These are phyloP conservation scores for Lerema accius DNA, from an alignment of 1,140 invertebrate species.

Conservation along the genomic window DNA sequence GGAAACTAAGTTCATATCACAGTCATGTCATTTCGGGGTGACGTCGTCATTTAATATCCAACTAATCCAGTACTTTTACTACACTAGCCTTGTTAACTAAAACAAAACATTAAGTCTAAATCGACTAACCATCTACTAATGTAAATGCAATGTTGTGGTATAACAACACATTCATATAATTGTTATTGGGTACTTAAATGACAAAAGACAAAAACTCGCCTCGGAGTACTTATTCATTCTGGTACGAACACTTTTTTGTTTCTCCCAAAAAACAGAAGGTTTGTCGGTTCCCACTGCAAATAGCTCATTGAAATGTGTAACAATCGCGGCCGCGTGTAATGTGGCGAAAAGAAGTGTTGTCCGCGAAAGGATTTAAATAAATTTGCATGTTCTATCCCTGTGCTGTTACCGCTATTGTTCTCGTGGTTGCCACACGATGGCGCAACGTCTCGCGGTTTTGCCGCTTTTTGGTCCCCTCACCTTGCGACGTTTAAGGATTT, in stretches of 20 bases:
- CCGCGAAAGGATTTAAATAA: slow-evolving; percentile 41
- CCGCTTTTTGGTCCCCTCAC: slow-evolving; percentile 16
- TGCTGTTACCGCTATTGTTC: slow-evolving; percentile 33
- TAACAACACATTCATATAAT: neutral
- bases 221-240: neutral
- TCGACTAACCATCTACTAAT: too few relatives aligned
- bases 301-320: slow-evolving; percentile 16
- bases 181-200: neutral
- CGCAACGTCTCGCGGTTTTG: slow-evolving; percentile 25
- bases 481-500: slow-evolving; percentile 13
- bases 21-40: too few relatives aligned
- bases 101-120: too few relatives aligned
- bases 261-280: slow-evolving; percentile 21
- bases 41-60: too few relatives aligned
- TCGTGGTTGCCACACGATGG: slow-evolving; percentile 23
- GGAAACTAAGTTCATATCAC: too few relatives aligned
- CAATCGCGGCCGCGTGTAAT: slow-evolving; percentile 20
- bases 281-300: slow-evolving; percentile 25
- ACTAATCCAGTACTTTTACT: too few relatives aligned
- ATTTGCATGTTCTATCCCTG: slow-evolving; percentile 37
- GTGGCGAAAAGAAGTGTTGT: slow-evolving; percentile 27
- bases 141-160: too few relatives aligned
- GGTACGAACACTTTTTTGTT: slow-evolving; percentile 9
- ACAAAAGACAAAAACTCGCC: neutral
- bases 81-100: too few relatives aligned